Evolutionary conservation across 2,113 vertebrate genomes (phyloP), one percentile per base, ranked within the genome.

Genomic region (Anhinga rufa): DNA sequence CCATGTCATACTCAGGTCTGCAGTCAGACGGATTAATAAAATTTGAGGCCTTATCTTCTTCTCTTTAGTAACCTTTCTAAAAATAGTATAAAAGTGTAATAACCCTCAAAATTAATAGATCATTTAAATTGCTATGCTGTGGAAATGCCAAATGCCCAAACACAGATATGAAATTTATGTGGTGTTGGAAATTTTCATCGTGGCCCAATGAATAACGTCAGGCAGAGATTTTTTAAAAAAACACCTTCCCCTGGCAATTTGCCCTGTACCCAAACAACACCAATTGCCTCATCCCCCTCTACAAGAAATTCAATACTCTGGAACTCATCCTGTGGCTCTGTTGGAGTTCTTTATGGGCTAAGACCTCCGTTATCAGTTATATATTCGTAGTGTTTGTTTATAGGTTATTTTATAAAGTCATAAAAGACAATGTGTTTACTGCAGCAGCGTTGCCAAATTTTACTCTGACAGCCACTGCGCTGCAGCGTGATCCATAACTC

Each of bases 401-500:
- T 66, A 86, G 44, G 29, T 7, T 4, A 52, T 89, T 96, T 95
- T 92, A 87, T 58, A 71, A 81, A 83, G n/a, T 46, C 48, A 34
- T 92, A 93, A 93, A 82, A 58, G n/a, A 77, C 60, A 40, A 61
- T 48, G 9, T 44, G 46, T 46, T 25, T 83, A 40, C 54, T 34
- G 34, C 57, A 70, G 26, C 17, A 71, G 28, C 10, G 10, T 44
- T 81, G 48, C 24, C 69, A 84, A 25, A 60, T 87, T 91, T 78
- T 82, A 48, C 38, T 57, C 52, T 72, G 83, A 78, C 69, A 79
- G 38, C 20, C 64, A 48, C 86, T 79, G 48, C 36, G 18, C 51
- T 89, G 52, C 74, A 86, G 65, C 44, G 48, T 75, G 75, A 91
- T 64, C 74, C 68, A 75, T 89, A 93, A 95, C 17, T 93, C 77